phyloP scores from a whole-genome alignment of 2,888 invertebrate species.

The Nomada ferruginata region DNA sequence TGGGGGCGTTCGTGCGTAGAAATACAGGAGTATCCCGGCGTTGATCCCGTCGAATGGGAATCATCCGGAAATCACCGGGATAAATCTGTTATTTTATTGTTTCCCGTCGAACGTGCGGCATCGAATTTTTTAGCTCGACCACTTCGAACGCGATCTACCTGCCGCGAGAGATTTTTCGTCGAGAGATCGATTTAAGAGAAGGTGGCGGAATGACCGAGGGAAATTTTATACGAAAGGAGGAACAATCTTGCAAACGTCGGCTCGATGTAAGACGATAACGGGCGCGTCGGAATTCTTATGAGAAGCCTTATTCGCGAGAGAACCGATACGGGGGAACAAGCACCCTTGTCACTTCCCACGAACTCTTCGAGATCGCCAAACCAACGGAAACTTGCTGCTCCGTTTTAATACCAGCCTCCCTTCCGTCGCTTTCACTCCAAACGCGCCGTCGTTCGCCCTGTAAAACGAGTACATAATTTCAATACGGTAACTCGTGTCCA shows the following conservation, averaged over 20 bases:
- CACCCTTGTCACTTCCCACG: conserved; percentile 58
- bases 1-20: conserved; percentile 76
- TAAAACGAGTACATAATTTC: not conserved
- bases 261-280: conserved; percentile 67
- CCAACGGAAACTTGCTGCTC: conserved; percentile 30
- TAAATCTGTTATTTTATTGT: conserved; percentile 64
- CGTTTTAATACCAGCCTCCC: not conserved
- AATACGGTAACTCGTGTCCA: not conserved
- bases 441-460: not conserved
- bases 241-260: conserved; percentile 36
- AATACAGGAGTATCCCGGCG: conserved; percentile 70
- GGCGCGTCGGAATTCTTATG: conserved; percentile 65
- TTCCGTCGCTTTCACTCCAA: not conserved
- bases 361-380: conserved; percentile 28
- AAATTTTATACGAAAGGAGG: not conserved
- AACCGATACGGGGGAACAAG: conserved; percentile 66
- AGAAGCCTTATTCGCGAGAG: conserved; percentile 63
- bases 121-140: not conserved
- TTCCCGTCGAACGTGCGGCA: conserved; percentile 30
- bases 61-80: conserved; percentile 44
- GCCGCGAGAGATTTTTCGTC: no score
- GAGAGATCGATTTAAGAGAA: no score
- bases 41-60: conserved; percentile 59
- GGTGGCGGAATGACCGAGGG: not conserved
- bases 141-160: not conserved